Evolutionary conservation across 2,888 invertebrate species (phyloP).

Genomic region (Deilephila elpenor): DNA sequence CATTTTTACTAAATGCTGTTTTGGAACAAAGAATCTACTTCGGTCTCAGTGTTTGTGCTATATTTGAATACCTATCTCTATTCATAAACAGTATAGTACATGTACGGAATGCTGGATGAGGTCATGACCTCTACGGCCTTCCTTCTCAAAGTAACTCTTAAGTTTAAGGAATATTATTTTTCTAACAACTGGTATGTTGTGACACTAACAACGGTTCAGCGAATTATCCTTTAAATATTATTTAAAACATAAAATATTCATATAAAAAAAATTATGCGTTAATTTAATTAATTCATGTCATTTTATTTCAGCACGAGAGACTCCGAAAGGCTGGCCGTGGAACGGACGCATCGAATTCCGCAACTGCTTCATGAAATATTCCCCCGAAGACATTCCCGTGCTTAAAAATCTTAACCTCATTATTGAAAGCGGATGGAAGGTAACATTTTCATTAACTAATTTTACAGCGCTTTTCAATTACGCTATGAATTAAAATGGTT

Average conservation of each 20-base stretch:
- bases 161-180: too few species aligned
- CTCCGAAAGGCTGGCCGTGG: conserved; percentile 88
- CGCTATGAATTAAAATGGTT: not conserved
- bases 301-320: conserved; percentile 69
- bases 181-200: too few species aligned
- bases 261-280: not conserved
- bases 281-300: not conserved
- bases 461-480: not conserved
- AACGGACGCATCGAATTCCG: conserved; percentile 87
- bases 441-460: conserved; percentile 50
- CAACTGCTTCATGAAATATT: conserved; percentile 87
- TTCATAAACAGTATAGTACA: too few species aligned
- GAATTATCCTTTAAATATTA: too few species aligned
- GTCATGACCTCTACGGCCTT: too few species aligned
- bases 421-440: conserved; percentile 89
- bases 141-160: too few species aligned
- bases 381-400: conserved; percentile 86
- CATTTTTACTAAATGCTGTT: too few species aligned
- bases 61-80: too few species aligned
- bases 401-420: conserved; percentile 89
- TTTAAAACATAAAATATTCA: not conserved
- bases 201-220: too few species aligned
- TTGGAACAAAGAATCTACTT: too few species aligned
- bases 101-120: too few species aligned
- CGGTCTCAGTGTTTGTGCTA: too few species aligned